Conservation (phyloP, 2,113 vertebrate species). For the Porphyrio hochstetteri region DNA sequence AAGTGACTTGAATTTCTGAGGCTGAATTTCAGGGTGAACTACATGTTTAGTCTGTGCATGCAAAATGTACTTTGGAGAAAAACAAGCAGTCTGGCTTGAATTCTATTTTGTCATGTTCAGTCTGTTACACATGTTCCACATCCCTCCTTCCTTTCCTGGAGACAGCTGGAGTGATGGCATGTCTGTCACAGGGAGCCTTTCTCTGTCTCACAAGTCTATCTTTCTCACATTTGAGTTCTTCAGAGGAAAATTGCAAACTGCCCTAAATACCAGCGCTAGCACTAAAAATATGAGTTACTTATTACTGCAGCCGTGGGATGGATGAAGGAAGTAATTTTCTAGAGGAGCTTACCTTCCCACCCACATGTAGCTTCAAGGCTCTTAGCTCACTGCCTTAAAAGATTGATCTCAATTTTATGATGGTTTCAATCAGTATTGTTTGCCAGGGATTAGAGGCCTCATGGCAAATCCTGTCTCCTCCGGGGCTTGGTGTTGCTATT, state of each 20-base stretch:
- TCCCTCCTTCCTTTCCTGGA: not conserved
- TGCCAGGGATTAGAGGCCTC: slow-evolving; percentile 23
- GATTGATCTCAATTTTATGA: slow-evolving; percentile 49
- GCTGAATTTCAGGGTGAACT: not conserved
- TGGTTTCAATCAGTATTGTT: slow-evolving; percentile 47
- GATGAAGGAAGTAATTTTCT: not conserved
- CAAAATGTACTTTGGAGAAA: not conserved
- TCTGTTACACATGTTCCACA: not conserved
- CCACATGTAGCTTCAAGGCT: not conserved
- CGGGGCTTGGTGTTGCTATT: not conserved
- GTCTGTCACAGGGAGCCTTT: not conserved
- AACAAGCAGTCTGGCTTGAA: not conserved
- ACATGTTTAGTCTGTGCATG: not conserved
- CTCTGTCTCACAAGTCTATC: not conserved
- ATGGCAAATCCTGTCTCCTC: not conserved
- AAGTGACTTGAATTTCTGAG: not conserved
- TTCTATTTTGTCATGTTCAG: not conserved
- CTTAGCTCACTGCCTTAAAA: slow-evolving; percentile 17
- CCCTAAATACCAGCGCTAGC: not conserved
- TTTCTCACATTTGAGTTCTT: not conserved
- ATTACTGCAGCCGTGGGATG: not conserved
- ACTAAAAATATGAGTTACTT: not conserved
- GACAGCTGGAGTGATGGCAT: not conserved
- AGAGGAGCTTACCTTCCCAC: slow-evolving; percentile 5
- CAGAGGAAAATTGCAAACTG: not conserved